Conservation (phyloP, 2,797 vertebrate genomes). For the Kryptolebias ocellatus region DNA sequence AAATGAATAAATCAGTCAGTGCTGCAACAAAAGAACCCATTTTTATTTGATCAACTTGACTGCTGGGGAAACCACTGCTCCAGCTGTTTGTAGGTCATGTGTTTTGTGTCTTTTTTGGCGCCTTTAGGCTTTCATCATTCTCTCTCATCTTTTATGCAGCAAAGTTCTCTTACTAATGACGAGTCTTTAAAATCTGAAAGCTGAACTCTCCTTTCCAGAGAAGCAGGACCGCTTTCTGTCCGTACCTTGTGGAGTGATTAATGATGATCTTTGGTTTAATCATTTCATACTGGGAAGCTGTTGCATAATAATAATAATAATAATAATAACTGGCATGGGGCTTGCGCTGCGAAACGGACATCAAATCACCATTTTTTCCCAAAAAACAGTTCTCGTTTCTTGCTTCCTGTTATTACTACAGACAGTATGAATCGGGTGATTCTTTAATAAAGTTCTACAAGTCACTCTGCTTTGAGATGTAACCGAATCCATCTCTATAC, state of each 20-base stretch:
- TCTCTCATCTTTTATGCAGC: slow-evolving; percentile 31
- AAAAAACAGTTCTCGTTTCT: slow-evolving; percentile 17
- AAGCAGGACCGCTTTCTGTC: slow-evolving; percentile 7
- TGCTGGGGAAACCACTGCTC: slow-evolving; percentile 14
- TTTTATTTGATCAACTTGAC: slow-evolving; percentile 30
- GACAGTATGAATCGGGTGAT: slow-evolving; percentile 12
- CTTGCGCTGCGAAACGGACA: not conserved
- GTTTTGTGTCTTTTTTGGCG: slow-evolving; percentile 25
- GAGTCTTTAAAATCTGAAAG: slow-evolving; percentile 13
- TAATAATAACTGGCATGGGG: not conserved
- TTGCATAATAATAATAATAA: not conserved
- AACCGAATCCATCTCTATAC: not conserved
- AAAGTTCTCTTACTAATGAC: slow-evolving; percentile 18
- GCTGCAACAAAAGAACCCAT: slow-evolving; percentile 14
- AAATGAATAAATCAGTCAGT: slow-evolving; percentile 21
- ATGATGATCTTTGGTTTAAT: not conserved
- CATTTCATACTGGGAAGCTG: not conserved
- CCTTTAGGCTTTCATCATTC: slow-evolving; percentile 31
- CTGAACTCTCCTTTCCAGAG: slow-evolving; percentile 27
- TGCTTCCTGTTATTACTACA: slow-evolving; percentile 18
- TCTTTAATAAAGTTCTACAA: slow-evolving; percentile 6
- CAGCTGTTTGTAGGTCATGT: slow-evolving; percentile 19
- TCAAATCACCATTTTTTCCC: slow-evolving; percentile 13
- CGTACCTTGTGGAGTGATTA: not conserved
- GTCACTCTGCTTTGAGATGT: not conserved